These are phyloP conservation scores for Halcyon badia DNA, from an alignment of 2,797 vertebrate species.

Conservation along the genomic window DNA sequence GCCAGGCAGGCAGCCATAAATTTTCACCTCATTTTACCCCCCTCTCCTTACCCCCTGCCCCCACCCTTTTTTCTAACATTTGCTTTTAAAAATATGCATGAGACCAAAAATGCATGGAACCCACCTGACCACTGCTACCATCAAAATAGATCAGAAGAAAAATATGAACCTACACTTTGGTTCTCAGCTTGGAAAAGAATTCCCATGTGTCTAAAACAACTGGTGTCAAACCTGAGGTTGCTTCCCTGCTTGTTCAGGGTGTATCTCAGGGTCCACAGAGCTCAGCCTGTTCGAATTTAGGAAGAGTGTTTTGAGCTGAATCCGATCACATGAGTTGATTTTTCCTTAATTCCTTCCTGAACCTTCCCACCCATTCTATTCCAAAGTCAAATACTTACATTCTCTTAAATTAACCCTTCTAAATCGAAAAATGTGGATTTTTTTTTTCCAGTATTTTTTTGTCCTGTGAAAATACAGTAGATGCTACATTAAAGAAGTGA, in stretches of 20 bases:
- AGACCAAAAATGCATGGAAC: neutral
- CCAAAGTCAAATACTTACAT: neutral
- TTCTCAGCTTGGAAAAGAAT: neutral
- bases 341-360: neutral
- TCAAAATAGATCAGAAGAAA: neutral
- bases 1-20: neutral
- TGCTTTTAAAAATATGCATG: neutral
- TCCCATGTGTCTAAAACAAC: neutral
- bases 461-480: neutral
- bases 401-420: neutral
- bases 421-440: neutral
- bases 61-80: neutral
- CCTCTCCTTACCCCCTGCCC: rapidly evolving
- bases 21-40: neutral
- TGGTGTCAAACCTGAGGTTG: neutral
- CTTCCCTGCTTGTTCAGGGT: neutral
- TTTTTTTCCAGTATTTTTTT: neutral
- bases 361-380: neutral
- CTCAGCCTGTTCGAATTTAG: neutral
- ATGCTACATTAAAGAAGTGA: neutral
- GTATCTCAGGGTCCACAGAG: neutral
- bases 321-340: neutral
- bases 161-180: neutral
- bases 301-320: neutral
- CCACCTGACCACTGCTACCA: neutral